Evolutionary conservation across 2,888 invertebrate genomes (phyloP).

Genomic region (Parnassius mnemosyne): DNA sequence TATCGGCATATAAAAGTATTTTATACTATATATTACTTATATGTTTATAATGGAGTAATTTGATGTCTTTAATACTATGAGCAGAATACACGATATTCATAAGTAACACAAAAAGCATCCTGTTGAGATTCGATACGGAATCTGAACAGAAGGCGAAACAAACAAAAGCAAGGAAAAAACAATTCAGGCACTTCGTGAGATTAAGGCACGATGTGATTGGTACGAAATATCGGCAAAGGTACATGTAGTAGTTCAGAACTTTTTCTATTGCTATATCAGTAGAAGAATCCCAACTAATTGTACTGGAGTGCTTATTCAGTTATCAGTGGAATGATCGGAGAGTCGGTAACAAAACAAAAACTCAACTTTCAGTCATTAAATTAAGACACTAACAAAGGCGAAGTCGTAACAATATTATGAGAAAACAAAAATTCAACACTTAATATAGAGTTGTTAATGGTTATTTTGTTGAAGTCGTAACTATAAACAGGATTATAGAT

Average conservation of each 20-base stretch:
- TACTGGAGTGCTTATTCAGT: slow-evolving; percentile 19
- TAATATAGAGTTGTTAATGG: too few species aligned
- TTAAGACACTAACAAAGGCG: slow-evolving; percentile 25
- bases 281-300: slow-evolving; percentile 15
- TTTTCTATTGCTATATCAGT: slow-evolving; percentile 15
- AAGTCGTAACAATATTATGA: slow-evolving; percentile 4
- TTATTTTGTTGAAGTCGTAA: too few species aligned
- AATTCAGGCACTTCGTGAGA: slow-evolving; percentile 52
- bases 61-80: too few species aligned
- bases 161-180: slow-evolving; percentile 36
- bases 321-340: slow-evolving; percentile 20
- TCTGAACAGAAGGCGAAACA: slow-evolving; percentile 48
- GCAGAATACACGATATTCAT: slow-evolving; percentile 18
- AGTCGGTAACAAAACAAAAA: slow-evolving; percentile 27
- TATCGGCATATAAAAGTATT: background rate
- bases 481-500: too few species aligned
- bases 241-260: slow-evolving; percentile 24
- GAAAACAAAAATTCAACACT: slow-evolving; percentile 36
- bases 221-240: slow-evolving; percentile 24
- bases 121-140: slow-evolving; percentile 46
- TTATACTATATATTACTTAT: too few species aligned
- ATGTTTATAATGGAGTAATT: too few species aligned
- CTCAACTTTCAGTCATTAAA: slow-evolving; percentile 27
- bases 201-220: slow-evolving; percentile 68
- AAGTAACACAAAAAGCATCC: slow-evolving; percentile 38